Evolutionary conservation across 2,888 invertebrate species (phyloP), one percentile per base, ranked within the genome.

Genomic region (Agrochola circellaris): DNA sequence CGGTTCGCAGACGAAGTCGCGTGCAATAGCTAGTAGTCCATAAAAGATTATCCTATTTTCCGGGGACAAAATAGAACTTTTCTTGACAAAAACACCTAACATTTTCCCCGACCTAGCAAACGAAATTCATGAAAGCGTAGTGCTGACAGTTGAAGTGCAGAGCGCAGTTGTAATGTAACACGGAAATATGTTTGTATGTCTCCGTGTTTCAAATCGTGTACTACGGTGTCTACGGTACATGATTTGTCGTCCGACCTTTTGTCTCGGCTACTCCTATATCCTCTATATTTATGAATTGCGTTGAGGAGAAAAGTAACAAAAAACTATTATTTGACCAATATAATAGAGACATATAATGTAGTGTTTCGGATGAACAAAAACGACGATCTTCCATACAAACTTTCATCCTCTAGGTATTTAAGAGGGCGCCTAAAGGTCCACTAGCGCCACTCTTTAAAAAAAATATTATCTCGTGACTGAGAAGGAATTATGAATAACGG

Each of bases 231-330:
- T n/a, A 20, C 13, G 26, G 9, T 48, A 72, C 34, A 48, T 20
- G 15, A 71, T n/a, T 17, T 80, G n/a, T 38, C 30, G 0, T 38
- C n/a, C 42, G 9, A 81, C 45, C 34, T 61, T 66, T 71, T 83
- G 60, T 81, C 54, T 58, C 54, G 56, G 61, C 54, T 42, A 51
- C 15, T 15, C 15, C 48, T 79, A 23, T 66, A 34, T 26, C 20
- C 42, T 34, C 23, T 54, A 20, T 66, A 61, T 66, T n/a, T n/a
- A 56, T 71, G 34, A 79, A 78, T 83, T 66, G 61, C 30, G 17
- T 61, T 56, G n/a, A 51, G 5, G 8, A 34, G 42, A 56, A 51
- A 66, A 78, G 30, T 26, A 30, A 78, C 65, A 61, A 61, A 11
- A n/a, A 61, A 34, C 30, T 51, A 61, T 71, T 67, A 34, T 42